Evolutionary conservation across 2,888 invertebrate species (phyloP).

Genomic region (Meiosimyza platycephala): DNA sequence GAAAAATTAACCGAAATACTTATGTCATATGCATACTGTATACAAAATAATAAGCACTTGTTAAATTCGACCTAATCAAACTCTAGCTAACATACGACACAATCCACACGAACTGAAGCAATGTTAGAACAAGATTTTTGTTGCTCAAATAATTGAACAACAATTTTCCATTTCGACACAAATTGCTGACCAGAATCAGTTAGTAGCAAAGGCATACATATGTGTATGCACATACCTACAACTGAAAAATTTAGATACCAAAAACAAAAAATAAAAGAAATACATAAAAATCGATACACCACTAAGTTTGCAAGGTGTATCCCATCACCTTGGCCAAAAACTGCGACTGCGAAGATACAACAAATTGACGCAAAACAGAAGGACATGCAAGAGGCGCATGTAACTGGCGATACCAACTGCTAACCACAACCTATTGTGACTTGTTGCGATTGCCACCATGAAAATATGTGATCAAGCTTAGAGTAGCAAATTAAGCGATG

Average conservation of each 20-base stretch:
- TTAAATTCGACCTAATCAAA: too few relatives aligned
- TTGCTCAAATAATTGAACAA: conserved; percentile 64
- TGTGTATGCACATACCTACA: too few relatives aligned
- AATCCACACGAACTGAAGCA: conserved; percentile 35
- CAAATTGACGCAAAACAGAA: conserved; percentile 31
- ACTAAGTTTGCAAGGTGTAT: too few relatives aligned
- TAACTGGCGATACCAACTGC: conserved; percentile 10
- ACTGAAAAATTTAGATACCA: too few relatives aligned
- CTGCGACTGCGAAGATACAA: conserved; percentile 1
- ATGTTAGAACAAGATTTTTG: conserved; percentile 54
- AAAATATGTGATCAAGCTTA: conserved; percentile 19
- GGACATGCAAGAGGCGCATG: conserved; percentile 21
- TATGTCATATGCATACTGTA: too few relatives aligned
- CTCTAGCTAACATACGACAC: too few relatives aligned
- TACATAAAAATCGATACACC: too few relatives aligned
- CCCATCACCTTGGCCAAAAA: not conserved
- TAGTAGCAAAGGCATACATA: conserved; percentile 32
- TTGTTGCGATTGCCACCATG: conserved; percentile 14
- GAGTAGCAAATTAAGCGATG: not conserved
- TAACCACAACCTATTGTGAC: conserved; percentile 18
- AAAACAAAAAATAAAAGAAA: too few relatives aligned
- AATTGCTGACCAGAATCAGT: conserved; percentile 43
- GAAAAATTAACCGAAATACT: too few relatives aligned
- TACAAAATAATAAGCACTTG: too few relatives aligned
- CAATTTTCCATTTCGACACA: conserved; percentile 58